Evolutionary conservation across 2,797 vertebrate genomes (phyloP), one percentile per base, ranked within the genome.

Genomic region (Poeciliopsis presidionis): DNA sequence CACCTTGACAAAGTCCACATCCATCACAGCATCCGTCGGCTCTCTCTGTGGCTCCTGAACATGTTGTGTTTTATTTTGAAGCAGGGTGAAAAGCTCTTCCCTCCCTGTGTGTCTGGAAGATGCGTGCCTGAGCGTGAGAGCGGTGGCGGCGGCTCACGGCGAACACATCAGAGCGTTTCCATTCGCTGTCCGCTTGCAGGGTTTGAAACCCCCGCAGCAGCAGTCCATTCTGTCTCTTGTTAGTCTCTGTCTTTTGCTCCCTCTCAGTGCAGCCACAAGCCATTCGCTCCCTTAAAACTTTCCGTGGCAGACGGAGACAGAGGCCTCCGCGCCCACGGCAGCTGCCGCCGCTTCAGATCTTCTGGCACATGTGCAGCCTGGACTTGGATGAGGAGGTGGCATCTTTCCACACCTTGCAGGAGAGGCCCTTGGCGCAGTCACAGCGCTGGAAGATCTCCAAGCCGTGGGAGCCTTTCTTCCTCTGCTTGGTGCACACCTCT

Each of bases 361-460:
- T 99, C 95, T 99, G 98, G 94, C 98, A 99, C 94, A 98, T 97
- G 1, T 99, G 98, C 87, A 99, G 97, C 91, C 98, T 97, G 93
- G 98, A 98, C 95, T 97, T 98, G 89, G 97, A 98, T 75, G 97
- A 98, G 77, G 97, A 98, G 85, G 97, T 99, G n/a, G 98, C 97
- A 63, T 99, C 98, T 95, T 98, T 99, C 98, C 98, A 99, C 88
- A 99, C 97, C 96, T 98, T 99, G 94, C 98, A 99, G 81, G 96
- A 96, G 89, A 99, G 94, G 72, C 98, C 98, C 87, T 98, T 99
- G 57, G 98, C 98, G 77, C 98, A 99, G 96, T 99, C 98, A 84
- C 98, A 99, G 84, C 98, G 95, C 92, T 99, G 98, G 95, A 99
- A 99, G 90, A 99, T 98, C 91, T 99, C 98, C 90, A 99, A 93